Evolutionary conservation across 2,113 vertebrate species (phyloP).

Genomic region (Dryoscopus gambensis): DNA sequence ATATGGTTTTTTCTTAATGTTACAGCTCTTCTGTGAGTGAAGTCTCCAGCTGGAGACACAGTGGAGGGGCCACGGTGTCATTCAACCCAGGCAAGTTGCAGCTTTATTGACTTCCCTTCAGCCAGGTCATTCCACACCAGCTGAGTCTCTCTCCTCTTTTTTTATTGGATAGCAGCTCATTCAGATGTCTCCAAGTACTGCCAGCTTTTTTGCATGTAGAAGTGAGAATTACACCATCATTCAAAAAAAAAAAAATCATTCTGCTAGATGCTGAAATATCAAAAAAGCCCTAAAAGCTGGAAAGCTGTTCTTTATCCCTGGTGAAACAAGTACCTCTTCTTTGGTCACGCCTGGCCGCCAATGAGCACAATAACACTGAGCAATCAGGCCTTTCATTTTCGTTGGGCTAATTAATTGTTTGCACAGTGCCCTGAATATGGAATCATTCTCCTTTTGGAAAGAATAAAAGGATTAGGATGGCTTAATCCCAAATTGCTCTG

Average conservation of each 20-base stretch:
- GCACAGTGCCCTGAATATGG: slow-evolving; percentile 32
- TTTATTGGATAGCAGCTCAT: neutral
- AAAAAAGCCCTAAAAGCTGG: neutral
- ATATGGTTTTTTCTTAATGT: neutral
- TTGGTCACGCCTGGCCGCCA: slow-evolving; percentile 17
- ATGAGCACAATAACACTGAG: neutral
- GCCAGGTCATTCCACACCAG: slow-evolving; percentile 25
- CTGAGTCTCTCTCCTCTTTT: neutral
- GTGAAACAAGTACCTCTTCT: neutral
- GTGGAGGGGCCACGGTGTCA: neutral
- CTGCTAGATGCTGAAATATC: neutral
- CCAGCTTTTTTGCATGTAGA: slow-evolving; percentile 21
- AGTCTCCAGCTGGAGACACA: neutral
- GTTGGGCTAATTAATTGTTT: slow-evolving; percentile 65
- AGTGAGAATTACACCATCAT: neutral
- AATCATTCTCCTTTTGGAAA: slow-evolving; percentile 34
- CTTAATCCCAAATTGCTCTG: slow-evolving; percentile 30
- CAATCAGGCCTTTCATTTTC: slow-evolving; percentile 54
- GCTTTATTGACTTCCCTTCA: neutral
- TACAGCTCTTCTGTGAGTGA: neutral
- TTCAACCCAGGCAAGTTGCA: neutral
- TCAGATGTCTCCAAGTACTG: neutral
- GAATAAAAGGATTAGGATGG: slow-evolving; percentile 34
- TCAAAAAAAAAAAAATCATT: neutral
- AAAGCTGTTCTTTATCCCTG: neutral